phyloP scores from a whole-genome alignment of 2,888 invertebrate genomes.

The Scaptomyza parva region DNA sequence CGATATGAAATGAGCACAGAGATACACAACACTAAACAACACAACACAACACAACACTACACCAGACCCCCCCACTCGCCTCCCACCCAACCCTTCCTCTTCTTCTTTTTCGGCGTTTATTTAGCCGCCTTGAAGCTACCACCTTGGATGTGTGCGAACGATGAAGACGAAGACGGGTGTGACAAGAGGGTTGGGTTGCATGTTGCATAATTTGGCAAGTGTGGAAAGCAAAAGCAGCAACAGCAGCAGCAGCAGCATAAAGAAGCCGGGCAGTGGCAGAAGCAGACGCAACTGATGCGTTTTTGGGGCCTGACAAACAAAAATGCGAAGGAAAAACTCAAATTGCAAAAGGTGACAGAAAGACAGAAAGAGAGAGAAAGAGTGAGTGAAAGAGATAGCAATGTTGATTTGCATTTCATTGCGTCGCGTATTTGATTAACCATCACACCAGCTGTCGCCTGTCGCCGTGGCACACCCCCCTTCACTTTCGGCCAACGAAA shows the following conservation, averaged over 20 bases:
- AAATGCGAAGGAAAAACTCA: neutral
- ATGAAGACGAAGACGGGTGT: no score
- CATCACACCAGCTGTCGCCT: conserved; percentile 64
- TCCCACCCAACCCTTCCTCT: conserved; percentile 2
- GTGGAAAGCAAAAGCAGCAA: conserved; percentile 20
- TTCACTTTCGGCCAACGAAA: neutral
- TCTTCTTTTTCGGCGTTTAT: conserved; percentile 4
- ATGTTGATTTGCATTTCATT: conserved; percentile 70
- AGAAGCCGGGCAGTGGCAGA: neutral
- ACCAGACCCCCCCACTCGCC: conserved; percentile 29
- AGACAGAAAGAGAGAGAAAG: neutral
- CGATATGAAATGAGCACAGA: conserved; percentile 67
- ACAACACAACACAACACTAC: conserved; percentile 8
- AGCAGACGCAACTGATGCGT: conserved; percentile 3
- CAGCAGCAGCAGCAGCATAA: conserved; percentile 6
- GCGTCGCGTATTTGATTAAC: conserved; percentile 72
- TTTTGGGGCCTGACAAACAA: neutral
- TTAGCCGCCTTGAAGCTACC: conserved; percentile 41
- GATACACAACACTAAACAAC: conserved; percentile 3
- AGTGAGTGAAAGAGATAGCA: neutral
- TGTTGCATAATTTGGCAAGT: conserved; percentile 69
- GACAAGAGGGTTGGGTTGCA: conserved; percentile 34
- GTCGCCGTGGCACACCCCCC: neutral
- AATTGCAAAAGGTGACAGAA: neutral
- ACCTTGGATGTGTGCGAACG: conserved; percentile 40